Base-by-base conservation (phyloP, 2,797 vertebrate species). In the Sebastolobus altivelis region DNA sequence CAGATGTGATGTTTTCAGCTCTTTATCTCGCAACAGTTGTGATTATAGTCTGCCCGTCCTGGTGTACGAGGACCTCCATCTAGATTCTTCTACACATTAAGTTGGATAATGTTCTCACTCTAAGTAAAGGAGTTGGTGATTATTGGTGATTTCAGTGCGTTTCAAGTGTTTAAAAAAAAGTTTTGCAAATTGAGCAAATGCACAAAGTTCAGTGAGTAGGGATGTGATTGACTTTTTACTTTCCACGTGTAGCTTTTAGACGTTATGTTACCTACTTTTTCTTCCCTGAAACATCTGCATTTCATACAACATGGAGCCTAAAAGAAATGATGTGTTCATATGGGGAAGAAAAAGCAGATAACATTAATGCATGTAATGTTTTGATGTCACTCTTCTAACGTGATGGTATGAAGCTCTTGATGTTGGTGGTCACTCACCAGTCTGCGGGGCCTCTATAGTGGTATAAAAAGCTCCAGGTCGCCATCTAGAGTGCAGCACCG, bases 401-500 rank as follows among this genome's bases (percentile, higher is more conserved):
- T 18, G 63, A 35, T 6, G 37, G 0, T 12, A 14, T 60, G 70
- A 66, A 59, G 66, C 66, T 63, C 25, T 29, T 43, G 56, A 12
- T 2, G 38, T 25, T 18, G 43, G 18, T 14, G 1, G 3, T n/a
- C 35, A 8, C 69, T 58, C 46, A n/a, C 16, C 67, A 8, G 54
- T 22, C 37, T 55, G 67, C 16, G 43, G 27, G 54, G 10, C 16
- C 4, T 25, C 38, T 33, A 63, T 11, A 55, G 18, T 37, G 40
- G 31, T 65, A 9, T 6, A 27, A 65, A 16, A 78, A 78, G 82
- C 82, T 84, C 55, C 69, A 78, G 43, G 54, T 74, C 66, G 81
- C 91, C 88, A 87, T 62, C 91, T 91, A 65, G 66, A 81, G 86
- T 10, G 16, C 60, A 70, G 13, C 67, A 25, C 11, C 27, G 10